Evolutionary conservation across 2,113 vertebrate genomes (phyloP).

Genomic region (Agelaius tricolor): DNA sequence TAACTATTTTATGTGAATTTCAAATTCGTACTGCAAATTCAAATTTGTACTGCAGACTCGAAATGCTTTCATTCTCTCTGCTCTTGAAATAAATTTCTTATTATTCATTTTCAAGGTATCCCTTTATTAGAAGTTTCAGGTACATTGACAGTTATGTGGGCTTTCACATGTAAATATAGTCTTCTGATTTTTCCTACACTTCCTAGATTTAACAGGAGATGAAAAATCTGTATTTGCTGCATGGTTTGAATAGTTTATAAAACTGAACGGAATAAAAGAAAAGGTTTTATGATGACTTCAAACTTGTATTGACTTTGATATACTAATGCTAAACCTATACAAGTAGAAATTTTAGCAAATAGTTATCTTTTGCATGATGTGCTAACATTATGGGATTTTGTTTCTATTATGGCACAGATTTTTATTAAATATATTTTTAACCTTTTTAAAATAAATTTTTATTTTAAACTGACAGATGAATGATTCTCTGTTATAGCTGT

Average conservation of each 20-base stretch:
- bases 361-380: background rate
- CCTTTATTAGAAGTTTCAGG: background rate
- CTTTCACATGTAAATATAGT: accelerated
- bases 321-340: background rate
- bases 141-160: background rate
- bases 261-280: background rate
- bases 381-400: background rate
- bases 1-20: background rate
- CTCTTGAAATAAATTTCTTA: background rate
- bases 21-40: no score
- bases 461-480: background rate
- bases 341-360: background rate
- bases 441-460: background rate
- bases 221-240: background rate
- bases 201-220: background rate
- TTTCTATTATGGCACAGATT: background rate
- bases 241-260: background rate
- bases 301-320: background rate
- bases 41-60: background rate
- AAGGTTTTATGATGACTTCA: background rate
- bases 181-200: background rate
- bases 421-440: background rate
- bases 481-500: background rate
- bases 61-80: background rate
- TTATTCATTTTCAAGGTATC: background rate